A percentile compares a stretch with the other conserved stretches of the same genome.
These are phyloP conservation scores for Acanthiza pusilla DNA, from an alignment of 2,797 vertebrate species.

Conservation along the genomic window DNA sequence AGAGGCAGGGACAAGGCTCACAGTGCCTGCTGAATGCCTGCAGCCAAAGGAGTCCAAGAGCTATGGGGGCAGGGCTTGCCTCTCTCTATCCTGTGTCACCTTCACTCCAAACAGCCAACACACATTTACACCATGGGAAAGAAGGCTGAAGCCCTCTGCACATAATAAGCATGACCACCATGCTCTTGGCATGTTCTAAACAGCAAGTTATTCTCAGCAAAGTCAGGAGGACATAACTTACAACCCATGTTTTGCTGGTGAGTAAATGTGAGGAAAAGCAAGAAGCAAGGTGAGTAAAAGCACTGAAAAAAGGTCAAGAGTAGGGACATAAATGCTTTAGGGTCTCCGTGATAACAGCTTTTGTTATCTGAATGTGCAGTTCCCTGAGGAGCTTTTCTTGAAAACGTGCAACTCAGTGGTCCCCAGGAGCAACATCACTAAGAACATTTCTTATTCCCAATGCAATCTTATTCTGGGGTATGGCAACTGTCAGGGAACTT, in stretches of 20 bases:
- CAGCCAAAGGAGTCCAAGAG: background rate
- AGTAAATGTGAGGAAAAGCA: background rate
- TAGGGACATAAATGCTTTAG: background rate
- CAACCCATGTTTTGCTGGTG: background rate
- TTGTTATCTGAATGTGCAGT: background rate
- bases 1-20: background rate
- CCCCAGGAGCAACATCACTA: background rate
- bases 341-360: background rate
- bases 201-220: background rate
- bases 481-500: background rate
- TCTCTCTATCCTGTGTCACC: background rate
- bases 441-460: background rate
- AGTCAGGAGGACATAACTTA: background rate
- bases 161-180: accelerated
- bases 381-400: background rate
- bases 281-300: background rate
- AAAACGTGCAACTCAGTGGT: background rate
- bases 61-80: background rate
- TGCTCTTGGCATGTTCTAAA: background rate
- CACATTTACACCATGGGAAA: background rate
- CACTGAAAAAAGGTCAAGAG: background rate
- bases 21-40: background rate
- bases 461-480: background rate
- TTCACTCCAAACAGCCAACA: background rate
- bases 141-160: background rate